Conservation (phyloP, 2,797 vertebrate genomes). For the Lepilemur septentrionalis region DNA sequence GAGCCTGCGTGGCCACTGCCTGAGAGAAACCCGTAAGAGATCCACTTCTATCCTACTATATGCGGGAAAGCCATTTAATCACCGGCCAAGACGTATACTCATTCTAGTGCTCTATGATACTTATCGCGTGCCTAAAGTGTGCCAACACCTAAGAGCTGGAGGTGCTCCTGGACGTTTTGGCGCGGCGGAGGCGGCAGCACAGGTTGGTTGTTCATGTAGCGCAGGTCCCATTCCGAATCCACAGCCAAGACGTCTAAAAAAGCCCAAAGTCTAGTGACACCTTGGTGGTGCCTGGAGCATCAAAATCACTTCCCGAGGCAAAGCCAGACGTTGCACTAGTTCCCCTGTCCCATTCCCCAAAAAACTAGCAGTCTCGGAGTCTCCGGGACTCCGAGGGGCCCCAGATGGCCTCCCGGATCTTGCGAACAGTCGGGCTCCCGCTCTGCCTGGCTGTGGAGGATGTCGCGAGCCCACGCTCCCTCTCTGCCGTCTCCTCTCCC, state of each 20-base stretch:
- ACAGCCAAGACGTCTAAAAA: background rate
- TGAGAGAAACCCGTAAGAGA: background rate
- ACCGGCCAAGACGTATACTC: background rate
- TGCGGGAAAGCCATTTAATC: background rate
- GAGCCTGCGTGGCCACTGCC: background rate
- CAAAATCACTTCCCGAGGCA: background rate
- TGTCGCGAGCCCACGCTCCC: background rate
- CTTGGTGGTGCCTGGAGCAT: background rate
- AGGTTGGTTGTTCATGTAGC: background rate
- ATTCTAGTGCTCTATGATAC: background rate
- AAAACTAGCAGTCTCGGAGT: background rate
- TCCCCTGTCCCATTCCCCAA: background rate
- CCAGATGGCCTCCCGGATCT: constrained; percentile 59
- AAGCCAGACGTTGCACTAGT: background rate
- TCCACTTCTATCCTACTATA: background rate
- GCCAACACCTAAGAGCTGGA: background rate
- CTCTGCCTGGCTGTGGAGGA: background rate
- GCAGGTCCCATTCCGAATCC: background rate
- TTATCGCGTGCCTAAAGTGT: accelerated
- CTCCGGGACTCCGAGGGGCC: background rate
- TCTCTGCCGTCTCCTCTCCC: background rate
- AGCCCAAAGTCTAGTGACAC: background rate
- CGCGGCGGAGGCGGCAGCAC: background rate
- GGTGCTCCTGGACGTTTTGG: background rate
- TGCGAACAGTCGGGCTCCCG: constrained; percentile 2